Base-by-base conservation (phyloP, 2,888 invertebrate genomes). In the Blastobasis lacticolella region DNA sequence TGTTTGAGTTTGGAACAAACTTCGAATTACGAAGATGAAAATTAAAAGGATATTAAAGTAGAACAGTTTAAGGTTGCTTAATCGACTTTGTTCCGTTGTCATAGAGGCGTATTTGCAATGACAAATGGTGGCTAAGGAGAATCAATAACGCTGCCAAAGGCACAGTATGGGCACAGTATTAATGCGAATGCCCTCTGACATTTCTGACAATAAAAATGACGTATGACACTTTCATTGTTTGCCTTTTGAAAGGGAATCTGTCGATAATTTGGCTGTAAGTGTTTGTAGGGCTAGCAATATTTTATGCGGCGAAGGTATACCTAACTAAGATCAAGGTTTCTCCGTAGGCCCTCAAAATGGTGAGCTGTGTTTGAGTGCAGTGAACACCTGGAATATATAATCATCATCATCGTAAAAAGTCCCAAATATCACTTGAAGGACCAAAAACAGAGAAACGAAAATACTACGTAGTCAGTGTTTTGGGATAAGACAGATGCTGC, bases 141-240 rank as follows among this genome's bases (percentile, higher is more conserved):
- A 23, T 52, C 47, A 55, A 52, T 58, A 37, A 23, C 3, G 49
- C 49, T 61, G 61, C 60, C 56, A 59, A 54, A 53, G 55, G 53
- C 61, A 64, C 56, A 56, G 57, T 51, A 51, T 52, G 53, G 55
- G 53, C 61, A 64, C 56, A 56, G 57, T 51, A 51, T 52, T 61
- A 60, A 57, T 55, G 46, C 46, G 51, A 53, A 58, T 54, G 61
- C 60, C 60, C 57, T 64, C 53, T 65, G 64, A 62, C 63, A 61
- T 62, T 50, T 46, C 48, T 46, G 10, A 67, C 63, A 62, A 60
- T 58, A 53, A 57, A 47, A 54, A 57, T 67, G 63, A 66, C 59
- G 58, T 67, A 66, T 57, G 58, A 51, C 48, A 46, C 38, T 41
- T 51, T 58, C 55, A 58, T 58, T 52, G 56, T 54, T 51, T 55